Evolutionary conservation across 2,113 vertebrate genomes (phyloP).

Genomic region (Falcunculus frontatus): DNA sequence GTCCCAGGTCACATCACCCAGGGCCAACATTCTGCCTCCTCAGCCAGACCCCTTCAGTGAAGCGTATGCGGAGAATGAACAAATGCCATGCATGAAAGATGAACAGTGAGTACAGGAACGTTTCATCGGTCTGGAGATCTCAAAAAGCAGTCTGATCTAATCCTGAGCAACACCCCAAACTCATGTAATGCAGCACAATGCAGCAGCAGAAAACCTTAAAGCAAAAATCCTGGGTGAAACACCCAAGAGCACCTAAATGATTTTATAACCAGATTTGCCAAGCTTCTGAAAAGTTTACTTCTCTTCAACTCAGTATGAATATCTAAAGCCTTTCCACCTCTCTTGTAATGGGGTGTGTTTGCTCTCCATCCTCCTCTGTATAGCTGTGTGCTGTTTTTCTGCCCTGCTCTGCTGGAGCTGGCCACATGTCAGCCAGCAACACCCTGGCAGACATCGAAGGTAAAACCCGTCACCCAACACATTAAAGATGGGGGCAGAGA

Average conservation of each 20-base stretch:
- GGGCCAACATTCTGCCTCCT: neutral
- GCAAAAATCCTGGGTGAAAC: neutral
- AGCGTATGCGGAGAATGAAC: fast-evolving
- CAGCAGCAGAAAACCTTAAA: neutral
- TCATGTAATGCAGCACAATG: neutral
- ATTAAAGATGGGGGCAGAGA: neutral
- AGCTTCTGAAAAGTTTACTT: neutral
- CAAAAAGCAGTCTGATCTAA: neutral
- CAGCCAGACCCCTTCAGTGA: neutral
- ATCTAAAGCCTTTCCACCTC: neutral
- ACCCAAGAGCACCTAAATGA: neutral
- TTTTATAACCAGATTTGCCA: neutral
- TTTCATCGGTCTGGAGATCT: neutral
- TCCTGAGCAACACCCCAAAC: neutral
- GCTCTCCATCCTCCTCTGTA: neutral
- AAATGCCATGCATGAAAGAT: fast-evolving
- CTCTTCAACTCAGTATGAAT: fast-evolving
- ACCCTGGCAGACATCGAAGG: fast-evolving
- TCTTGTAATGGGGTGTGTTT: neutral
- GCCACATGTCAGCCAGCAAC: neutral
- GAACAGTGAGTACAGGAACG: fast-evolving
- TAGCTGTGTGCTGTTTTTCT: neutral
- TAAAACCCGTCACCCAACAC: neutral
- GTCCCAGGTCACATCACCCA: neutral
- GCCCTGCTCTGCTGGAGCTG: neutral